Evolutionary conservation across 64 coral and sea anemone genomes (phyloP), one percentile per base, ranked within the genome.

Genomic region (Exaiptasia diaphana): DNA sequence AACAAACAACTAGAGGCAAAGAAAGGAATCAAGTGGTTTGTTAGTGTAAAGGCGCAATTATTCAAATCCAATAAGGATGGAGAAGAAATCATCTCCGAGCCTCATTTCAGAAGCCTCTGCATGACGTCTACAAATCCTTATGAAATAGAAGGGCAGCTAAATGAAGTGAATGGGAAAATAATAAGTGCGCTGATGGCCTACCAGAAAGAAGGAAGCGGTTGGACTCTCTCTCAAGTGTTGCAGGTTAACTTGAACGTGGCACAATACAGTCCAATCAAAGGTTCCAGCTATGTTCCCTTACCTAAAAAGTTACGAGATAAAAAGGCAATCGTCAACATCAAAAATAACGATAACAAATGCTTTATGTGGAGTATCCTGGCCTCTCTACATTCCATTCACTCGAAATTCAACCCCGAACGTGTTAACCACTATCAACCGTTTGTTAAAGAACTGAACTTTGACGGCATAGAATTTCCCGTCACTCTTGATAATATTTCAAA

Each of bases 391-490:
- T 73, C 72, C 0, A 15, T 50, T 0, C 35, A 20, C 13, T 3
- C 18, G 9, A 67, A 59, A 15, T 18, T 4, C 17, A 23, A 69
- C 20, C 53, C 82, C 7, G 4, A 64, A 0, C 42, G 71, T 25
- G 0, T 75, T 1, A 20, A 65, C 0, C 58, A 78, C 3, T 87
- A 77, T 21, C 14, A 31, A 26, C 43, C 4, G 18, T 70, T 67
- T 56, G 22, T 39, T 33, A 5, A 69, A 1, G 74, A 87, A 68
- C 73, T 78, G 12, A 69, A 78, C 12, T 14, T 76, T 12, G n/a
- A 42, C 52, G 72, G 83, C 1, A 67, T 76, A 5, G 34, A 67
- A 3, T 87, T 77, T 55, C 62, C 84, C 18, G n/a, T n/a, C n/a
- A n/a, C n/a, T n/a, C n/a, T 52, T n/a, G 49, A 52, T 52, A 1